phyloP scores from a whole-genome alignment of 2,113 vertebrate genomes.

The Anhinga rufa region DNA sequence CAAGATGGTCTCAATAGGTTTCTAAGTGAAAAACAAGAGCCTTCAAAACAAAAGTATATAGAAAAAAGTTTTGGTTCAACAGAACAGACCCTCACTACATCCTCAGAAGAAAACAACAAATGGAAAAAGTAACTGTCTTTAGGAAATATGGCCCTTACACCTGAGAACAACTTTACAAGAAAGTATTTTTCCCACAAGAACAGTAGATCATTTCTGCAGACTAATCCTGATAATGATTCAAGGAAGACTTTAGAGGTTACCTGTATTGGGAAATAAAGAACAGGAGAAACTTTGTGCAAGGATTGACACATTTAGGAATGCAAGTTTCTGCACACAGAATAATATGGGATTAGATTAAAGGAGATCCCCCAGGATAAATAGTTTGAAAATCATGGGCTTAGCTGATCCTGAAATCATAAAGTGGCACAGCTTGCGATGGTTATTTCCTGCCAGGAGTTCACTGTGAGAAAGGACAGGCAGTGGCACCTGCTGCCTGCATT shows the following conservation, averaged over 20 bases:
- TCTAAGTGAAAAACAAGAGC: background rate
- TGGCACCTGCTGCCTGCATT: background rate
- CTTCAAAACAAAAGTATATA: background rate
- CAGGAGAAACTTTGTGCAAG: background rate
- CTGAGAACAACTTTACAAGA: background rate
- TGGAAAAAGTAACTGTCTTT: background rate
- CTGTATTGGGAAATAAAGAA: background rate
- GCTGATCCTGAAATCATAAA: background rate
- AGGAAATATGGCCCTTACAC: background rate
- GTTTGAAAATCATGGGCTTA: background rate
- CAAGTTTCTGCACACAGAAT: background rate
- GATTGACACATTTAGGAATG: background rate
- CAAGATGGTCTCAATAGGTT: background rate
- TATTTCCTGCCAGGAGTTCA: background rate
- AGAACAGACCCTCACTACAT: background rate
- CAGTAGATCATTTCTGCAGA: background rate
- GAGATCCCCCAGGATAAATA: background rate
- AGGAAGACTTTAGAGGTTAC: background rate
- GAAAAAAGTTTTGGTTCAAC: background rate
- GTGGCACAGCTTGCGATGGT: no score
- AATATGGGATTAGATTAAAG: background rate
- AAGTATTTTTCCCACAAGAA: background rate
- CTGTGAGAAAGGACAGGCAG: background rate
- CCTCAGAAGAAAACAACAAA: background rate
- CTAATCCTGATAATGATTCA: background rate